Conservation (phyloP, 2,797 vertebrate genomes). For the Cynopterus sphinx region DNA sequence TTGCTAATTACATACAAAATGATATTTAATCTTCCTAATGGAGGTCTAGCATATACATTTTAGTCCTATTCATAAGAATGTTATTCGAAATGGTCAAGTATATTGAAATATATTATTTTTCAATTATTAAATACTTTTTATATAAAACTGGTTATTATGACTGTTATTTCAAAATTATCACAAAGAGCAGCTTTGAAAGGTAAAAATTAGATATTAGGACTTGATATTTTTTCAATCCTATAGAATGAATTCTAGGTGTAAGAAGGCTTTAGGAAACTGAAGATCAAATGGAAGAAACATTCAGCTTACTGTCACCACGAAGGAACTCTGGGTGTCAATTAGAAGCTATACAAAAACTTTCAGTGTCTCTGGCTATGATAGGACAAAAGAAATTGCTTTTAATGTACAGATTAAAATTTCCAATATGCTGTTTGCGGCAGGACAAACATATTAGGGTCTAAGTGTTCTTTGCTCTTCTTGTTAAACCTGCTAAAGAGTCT, state of each 20-base stretch:
- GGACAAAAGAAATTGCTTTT: not conserved
- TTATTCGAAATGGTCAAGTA: conserved; percentile 47
- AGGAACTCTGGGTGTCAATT: not conserved
- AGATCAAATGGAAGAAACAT: not conserved
- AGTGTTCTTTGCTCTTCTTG: not conserved
- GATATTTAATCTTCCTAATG: conserved; percentile 64
- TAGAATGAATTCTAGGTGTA: not conserved
- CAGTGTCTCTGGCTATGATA: not conserved
- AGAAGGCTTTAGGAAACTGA: not conserved
- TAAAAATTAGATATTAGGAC: not conserved
- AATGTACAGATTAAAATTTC: not conserved
- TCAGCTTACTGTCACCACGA: not conserved
- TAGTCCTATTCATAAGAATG: conserved; percentile 14
- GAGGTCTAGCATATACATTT: conserved; percentile 49
- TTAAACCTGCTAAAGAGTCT: not conserved
- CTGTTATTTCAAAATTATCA: not conserved
- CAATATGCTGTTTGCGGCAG: not conserved
- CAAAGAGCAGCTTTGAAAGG: not conserved
- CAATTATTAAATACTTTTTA: conserved; percentile 53
- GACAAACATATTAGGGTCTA: not conserved
- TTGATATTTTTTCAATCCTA: not conserved
- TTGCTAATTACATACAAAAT: conserved; percentile 60
- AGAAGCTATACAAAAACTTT: not conserved
- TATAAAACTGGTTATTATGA: not conserved
- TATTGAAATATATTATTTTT: conserved; percentile 63